Evolutionary conservation across 2,113 vertebrate genomes (phyloP).

Genomic region (Thalassoma bifasciatum): DNA sequence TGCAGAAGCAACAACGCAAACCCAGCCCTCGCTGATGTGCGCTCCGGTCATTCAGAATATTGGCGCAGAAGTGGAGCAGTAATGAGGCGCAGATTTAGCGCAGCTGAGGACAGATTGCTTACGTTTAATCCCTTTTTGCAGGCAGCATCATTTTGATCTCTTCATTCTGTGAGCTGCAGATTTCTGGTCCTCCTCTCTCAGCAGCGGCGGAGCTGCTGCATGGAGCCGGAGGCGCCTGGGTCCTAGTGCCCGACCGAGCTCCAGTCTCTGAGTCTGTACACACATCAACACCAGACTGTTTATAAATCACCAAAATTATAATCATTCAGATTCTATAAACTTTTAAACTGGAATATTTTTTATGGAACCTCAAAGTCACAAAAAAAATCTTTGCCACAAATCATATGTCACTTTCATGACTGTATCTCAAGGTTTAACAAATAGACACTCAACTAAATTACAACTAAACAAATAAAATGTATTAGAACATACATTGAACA

Average conservation of each 20-base stretch:
- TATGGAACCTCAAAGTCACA: too few species aligned
- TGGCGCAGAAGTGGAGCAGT: slow-evolving; percentile 53
- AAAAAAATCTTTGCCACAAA: too few species aligned
- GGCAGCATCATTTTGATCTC: slow-evolving; percentile 84
- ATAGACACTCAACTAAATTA: too few species aligned
- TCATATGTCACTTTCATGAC: too few species aligned
- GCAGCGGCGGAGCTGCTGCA: slow-evolving; percentile 76
- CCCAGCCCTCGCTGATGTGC: slow-evolving; percentile 14
- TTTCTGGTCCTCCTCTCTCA: slow-evolving; percentile 78
- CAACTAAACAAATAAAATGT: too few species aligned
- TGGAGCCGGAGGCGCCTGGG: slow-evolving; percentile 67
- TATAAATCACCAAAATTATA: too few species aligned
- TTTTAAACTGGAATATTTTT: too few species aligned
- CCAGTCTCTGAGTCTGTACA: too few species aligned
- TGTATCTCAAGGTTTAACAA: too few species aligned
- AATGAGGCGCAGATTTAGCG: slow-evolving; percentile 66
- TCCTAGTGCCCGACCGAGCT: slow-evolving; percentile 59
- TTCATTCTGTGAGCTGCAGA: slow-evolving; percentile 82
- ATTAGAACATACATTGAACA: too few species aligned
- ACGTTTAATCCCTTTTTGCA: slow-evolving; percentile 81
- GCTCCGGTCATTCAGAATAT: slow-evolving; percentile 33
- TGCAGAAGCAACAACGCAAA: slow-evolving; percentile 56
- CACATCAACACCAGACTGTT: too few species aligned
- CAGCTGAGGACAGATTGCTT: slow-evolving; percentile 78
- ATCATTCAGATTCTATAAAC: too few species aligned